phyloP scores from a whole-genome alignment of 2,888 invertebrate genomes.

The Drosophila neonasuta region DNA sequence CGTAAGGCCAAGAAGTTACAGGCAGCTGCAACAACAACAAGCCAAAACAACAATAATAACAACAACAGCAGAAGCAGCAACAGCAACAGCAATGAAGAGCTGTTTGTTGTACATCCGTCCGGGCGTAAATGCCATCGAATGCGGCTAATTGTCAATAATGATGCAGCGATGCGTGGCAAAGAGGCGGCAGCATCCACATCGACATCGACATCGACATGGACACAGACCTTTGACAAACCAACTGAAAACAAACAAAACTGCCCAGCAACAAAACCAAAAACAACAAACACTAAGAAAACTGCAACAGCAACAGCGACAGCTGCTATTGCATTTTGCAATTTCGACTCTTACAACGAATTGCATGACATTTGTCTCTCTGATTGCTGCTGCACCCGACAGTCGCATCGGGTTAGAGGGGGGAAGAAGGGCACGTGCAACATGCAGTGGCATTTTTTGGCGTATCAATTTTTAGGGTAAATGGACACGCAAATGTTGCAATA shows the following conservation, averaged over 20 bases:
- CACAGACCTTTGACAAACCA: conserved; percentile 76
- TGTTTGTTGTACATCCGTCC: conserved; percentile 65
- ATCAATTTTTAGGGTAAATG: conserved; percentile 43
- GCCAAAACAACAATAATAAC: conserved; percentile 17
- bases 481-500: conserved; percentile 35
- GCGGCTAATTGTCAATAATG: conserved; percentile 78
- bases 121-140: conserved; percentile 70
- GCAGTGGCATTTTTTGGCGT: conserved; percentile 19
- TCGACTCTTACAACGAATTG: conserved; percentile 67
- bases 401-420: not conserved
- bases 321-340: conserved; percentile 65
- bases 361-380: conserved; percentile 69
- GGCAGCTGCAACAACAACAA: conserved; percentile 36
- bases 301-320: conserved; percentile 30
- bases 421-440: conserved; percentile 7
- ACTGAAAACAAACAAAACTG: conserved; percentile 71
- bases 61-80: conserved; percentile 13
- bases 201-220: conserved; percentile 48
- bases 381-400: conserved; percentile 5
- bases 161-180: conserved; percentile 75
- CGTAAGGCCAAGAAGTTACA: conserved; percentile 74
- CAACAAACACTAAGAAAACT: conserved; percentile 22
- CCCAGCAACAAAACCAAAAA: conserved; percentile 49
- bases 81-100: conserved; percentile 15
- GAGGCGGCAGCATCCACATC: conserved; percentile 62